Base-by-base conservation (phyloP, 2,797 vertebrate genomes). In the Enteromius mattozi region DNA sequence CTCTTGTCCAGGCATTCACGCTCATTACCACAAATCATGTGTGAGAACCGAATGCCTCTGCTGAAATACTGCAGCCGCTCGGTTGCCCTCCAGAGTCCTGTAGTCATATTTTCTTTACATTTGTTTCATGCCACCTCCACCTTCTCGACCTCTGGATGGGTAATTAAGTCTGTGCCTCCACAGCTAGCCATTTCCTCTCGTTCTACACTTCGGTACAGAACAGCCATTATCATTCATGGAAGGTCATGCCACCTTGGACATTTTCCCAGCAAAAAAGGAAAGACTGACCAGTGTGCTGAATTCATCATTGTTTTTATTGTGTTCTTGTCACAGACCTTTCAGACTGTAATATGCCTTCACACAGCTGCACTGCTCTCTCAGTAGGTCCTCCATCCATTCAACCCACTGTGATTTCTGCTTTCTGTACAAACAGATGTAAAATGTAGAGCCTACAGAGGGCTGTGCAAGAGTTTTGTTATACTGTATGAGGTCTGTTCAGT, bases 281-380 rank as follows among this genome's bases (percentile, higher is more conserved):
- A 77, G 84, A 85, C 56, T 85, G 78, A 65, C 85, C 61, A 72
- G 49, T 81, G 77, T 68, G 87, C 81, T 84, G 85, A 91, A 92
- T 94, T 90, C 90, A 91, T 92, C 88, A 84, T 86, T 89, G 90
- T 90, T 90, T 81, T 79, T 70, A 76, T 27, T 45, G 69, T 85
- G 81, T 35, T 71, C 35, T 91, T 90, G 86, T 90, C 89, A 88
- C 80, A 89, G 90, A 89, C 89, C 87, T 86, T 89, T 87, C 35
- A 3, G 88, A 90, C 90, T 92, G 91, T 92, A 92, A 91, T 90
- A 93, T 92, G 92, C 92, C 89, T 90, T 91, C 91, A 88, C 80
- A 92, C 90, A 92, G 92, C 94, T 94, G 72, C 72, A 75, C 45
- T 45, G 42, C 8, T 78, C 27, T 63, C 68, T 65, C 42, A 24